Percentiles rank a stretch among this genome's conserved stretches.
Evolutionary conservation across 2,888 invertebrate genomes (phyloP).

Genomic region (Andrena marginata): DNA sequence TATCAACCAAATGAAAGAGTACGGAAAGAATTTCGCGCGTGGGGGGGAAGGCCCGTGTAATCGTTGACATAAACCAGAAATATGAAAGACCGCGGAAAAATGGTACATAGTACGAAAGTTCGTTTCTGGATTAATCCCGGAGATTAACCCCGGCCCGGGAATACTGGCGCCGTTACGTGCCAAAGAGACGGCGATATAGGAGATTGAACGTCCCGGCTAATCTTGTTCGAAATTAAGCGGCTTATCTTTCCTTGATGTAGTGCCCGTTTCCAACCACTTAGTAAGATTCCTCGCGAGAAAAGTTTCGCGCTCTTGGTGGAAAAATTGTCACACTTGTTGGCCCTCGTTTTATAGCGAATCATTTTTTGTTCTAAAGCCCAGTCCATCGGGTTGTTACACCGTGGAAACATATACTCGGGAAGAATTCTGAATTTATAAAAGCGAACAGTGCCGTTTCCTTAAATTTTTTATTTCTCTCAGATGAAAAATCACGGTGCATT

Average conservation of each 20-base stretch:
- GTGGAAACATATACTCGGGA: not conserved
- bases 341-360: not conserved
- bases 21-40: not conserved
- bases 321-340: slow-evolving; percentile 13
- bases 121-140: slow-evolving; percentile 69
- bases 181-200: slow-evolving; percentile 66
- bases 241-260: slow-evolving; percentile 69
- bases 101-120: slow-evolving; percentile 48
- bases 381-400: not conserved
- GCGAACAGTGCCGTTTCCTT: not conserved
- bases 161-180: slow-evolving; percentile 65
- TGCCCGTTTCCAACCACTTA: slow-evolving; percentile 55
- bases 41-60: slow-evolving; percentile 14
- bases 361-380: not conserved
- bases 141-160: slow-evolving; percentile 65
- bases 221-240: slow-evolving; percentile 74
- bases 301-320: slow-evolving; percentile 39
- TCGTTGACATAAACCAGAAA: slow-evolving; percentile 54
- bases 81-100: slow-evolving; percentile 61
- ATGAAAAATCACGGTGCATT: not conserved
- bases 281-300: slow-evolving; percentile 52
- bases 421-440: too few species aligned
- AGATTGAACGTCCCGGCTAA: slow-evolving; percentile 72
- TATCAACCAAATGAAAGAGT: not conserved
- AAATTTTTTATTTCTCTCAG: not conserved